Evolutionary conservation across 2,888 invertebrate genomes (phyloP), one percentile per base, ranked within the genome.

Genomic region (Xylocampa areola): DNA sequence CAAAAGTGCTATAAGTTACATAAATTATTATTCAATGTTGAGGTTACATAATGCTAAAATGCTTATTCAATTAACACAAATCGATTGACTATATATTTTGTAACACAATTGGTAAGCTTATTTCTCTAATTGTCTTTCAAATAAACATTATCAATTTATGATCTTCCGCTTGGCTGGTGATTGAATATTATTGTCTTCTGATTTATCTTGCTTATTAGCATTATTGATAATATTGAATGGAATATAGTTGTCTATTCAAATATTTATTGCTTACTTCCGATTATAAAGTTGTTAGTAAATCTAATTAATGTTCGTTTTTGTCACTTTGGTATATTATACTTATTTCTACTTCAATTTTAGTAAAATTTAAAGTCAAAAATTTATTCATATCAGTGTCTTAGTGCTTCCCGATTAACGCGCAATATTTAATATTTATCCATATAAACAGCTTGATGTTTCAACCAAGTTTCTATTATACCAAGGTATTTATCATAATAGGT

Each of bases 111-210:
- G 21, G 30, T 47, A 47, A 30, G 35, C n/a, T n/a, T 63, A 45
- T 39, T 47, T 49, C 33, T 63, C 21, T 52, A 39, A 68, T 49
- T 57, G 41, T 45, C 40, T 54, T 47, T 58, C 49, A 47, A 57
- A 62, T 40, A 4, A 51, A 27, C 7, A 19, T 17, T 39, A 50
- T 62, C 23, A 44, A 32, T 55, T 35, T 51, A 51, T 21, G 6
- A 33, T 68, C 39, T 55, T 55, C 32, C 33, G 36, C 33, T 32
- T 44, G 27, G 16, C 1, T 29, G 29, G 13, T 50, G 33, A 64
- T 47, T 40, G 40, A 48, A 65, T 44, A 48, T 57, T 35, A 36
- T 53, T 47, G 44, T 45, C 21, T 50, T 10, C 8, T 14, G 39
- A 48, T 41, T 52, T 60, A 67, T 67, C 17, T 32, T 40, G 10